Evolutionary conservation across 2,113 vertebrate species (phyloP).

Genomic region (Mungos mungo): DNA sequence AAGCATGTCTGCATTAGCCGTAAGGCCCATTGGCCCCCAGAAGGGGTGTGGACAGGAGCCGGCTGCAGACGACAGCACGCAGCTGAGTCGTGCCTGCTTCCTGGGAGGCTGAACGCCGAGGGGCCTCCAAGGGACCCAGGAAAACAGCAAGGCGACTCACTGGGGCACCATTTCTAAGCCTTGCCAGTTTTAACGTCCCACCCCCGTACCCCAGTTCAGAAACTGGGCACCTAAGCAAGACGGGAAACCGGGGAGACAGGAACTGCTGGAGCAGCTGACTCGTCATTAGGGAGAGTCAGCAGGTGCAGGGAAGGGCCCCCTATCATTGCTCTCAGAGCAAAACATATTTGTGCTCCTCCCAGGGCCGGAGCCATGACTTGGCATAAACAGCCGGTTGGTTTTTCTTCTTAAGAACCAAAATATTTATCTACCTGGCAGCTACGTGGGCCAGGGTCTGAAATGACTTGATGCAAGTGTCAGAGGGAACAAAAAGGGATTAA

Average conservation of each 20-base stretch:
- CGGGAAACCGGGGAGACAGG: constrained; percentile 31
- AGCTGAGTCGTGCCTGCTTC: not conserved
- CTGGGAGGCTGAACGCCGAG: not conserved
- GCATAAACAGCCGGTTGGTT: constrained; percentile 54
- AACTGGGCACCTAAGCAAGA: not conserved
- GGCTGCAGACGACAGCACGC: not conserved
- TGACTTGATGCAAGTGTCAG: not conserved
- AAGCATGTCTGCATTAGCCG: not conserved
- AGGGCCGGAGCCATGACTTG: constrained; percentile 60
- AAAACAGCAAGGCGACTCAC: not conserved
- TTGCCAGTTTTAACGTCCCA: not conserved
- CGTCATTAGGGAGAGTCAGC: constrained; percentile 35
- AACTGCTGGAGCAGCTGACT: not conserved
- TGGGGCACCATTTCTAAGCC: not conserved
- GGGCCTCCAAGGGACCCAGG: not conserved
- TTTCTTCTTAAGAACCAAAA: constrained; percentile 55
- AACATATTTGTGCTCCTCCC: constrained; percentile 68
- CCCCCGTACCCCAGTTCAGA: not conserved
- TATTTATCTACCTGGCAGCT: constrained; percentile 56
- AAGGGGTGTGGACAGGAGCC: not conserved
- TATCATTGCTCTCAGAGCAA: constrained; percentile 69
- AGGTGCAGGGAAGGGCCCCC: constrained; percentile 60
- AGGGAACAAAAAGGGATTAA: not conserved
- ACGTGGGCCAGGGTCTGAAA: not conserved
- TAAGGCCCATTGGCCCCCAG: not conserved